These are phyloP conservation scores for Rhea americana DNA, from an alignment of 2,113 vertebrate genomes.

Conservation along the genomic window DNA sequence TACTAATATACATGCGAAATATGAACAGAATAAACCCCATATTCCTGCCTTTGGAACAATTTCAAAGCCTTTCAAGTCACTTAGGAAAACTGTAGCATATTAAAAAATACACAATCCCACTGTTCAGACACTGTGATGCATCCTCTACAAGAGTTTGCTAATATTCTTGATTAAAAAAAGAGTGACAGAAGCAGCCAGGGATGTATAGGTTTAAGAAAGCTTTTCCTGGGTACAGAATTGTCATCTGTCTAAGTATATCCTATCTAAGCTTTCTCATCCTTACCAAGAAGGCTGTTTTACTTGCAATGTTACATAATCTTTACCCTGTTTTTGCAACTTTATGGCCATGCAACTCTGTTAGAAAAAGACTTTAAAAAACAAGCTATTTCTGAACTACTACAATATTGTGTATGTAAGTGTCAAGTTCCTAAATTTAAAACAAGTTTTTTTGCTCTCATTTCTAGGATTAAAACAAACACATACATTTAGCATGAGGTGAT, in stretches of 20 bases:
- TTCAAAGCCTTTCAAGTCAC: neutral
- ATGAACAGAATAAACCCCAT: neutral
- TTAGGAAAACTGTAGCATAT: neutral
- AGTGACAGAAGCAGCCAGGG: neutral
- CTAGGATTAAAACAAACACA: neutral
- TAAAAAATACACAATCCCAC: neutral
- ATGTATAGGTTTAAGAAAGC: neutral
- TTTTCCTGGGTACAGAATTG: slow-evolving; percentile 25
- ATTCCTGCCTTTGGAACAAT: neutral
- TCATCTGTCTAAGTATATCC: slow-evolving; percentile 17
- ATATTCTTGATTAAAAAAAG: neutral
- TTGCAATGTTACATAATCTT: slow-evolving; percentile 32
- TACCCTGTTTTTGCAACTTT: neutral
- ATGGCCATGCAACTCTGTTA: neutral
- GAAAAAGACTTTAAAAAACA: neutral
- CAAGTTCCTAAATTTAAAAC: neutral
- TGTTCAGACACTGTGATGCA: neutral
- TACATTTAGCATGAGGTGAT: neutral
- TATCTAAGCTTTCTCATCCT: slow-evolving; percentile 36
- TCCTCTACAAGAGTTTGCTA: neutral
- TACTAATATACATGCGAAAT: neutral
- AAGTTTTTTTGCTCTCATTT: neutral
- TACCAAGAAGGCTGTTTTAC: slow-evolving; percentile 13
- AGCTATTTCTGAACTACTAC: neutral
- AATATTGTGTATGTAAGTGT: neutral